phyloP scores from a whole-genome alignment of 2,113 vertebrate species.

The Rhinolophus ferrumequinum region DNA sequence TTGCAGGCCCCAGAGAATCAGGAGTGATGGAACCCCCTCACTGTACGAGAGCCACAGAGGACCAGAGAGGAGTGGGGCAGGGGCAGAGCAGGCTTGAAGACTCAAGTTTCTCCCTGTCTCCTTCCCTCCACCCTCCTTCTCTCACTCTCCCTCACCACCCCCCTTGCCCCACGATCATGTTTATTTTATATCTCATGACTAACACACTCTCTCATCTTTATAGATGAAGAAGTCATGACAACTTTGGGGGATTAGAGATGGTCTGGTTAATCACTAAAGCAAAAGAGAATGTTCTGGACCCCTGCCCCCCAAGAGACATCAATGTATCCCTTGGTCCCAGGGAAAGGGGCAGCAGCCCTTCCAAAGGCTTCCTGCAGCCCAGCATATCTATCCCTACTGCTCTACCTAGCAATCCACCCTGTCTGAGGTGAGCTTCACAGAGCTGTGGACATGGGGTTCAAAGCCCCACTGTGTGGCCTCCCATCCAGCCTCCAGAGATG shows the following conservation, averaged over 20 bases:
- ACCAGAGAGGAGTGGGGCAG: background rate
- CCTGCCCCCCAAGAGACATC: background rate
- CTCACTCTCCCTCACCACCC: background rate
- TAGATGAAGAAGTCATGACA: background rate
- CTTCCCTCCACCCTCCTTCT: background rate
- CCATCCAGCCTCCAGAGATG: background rate
- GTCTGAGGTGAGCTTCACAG: background rate
- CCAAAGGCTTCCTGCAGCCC: background rate
- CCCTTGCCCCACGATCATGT: background rate
- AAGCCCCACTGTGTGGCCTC: background rate
- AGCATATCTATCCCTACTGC: background rate
- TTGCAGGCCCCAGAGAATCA: background rate
- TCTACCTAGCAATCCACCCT: background rate
- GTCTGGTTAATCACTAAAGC: background rate
- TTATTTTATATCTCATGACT: background rate
- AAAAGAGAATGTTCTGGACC: background rate
- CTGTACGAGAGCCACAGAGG: rapidly evolving
- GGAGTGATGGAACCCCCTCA: background rate
- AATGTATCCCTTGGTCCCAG: background rate
- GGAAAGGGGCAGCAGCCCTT: background rate
- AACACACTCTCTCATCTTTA: background rate
- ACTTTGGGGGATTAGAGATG: background rate
- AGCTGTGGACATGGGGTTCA: background rate
- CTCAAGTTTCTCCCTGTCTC: background rate
- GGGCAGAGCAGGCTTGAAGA: background rate